Base-by-base conservation (phyloP, 2,797 vertebrate species). In the Rousettus madagascariensis region DNA sequence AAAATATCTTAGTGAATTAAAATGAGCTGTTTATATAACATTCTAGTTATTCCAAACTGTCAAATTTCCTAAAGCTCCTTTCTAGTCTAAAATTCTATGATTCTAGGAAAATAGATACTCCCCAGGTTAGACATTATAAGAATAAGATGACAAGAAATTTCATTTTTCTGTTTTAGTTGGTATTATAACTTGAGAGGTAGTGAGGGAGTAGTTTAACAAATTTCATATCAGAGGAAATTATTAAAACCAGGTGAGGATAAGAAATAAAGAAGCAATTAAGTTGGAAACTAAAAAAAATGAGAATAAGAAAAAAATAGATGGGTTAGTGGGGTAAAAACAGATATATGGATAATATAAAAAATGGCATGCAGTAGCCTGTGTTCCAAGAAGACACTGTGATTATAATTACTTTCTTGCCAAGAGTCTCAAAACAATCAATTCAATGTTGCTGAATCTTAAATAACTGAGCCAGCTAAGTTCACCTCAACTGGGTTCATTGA, bases 1-100 rank as follows among this genome's bases (percentile, higher is more conserved):
- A 86, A 90, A 41, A 11, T 63, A 88, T 33, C 66, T 74, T 72
- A 78, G 19, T 55, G 51, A 92, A 41, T 87, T 83, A 90, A 93
- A 83, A 86, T 13, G 13, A 78, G 15, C 8, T 28, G 78, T 74
- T 77, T 38, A 49, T 74, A 85, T 91, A 94, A 74, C 26, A 74
- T 46, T 36, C 24, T 69, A 53, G 66, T 91, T 82, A 69, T 46
- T 89, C 57, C 36, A 68, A 93, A 65, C 3, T 66, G 41, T 65
- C 20, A 74, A 61, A 61, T 68, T 91, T 61, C 82, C 51, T 38
- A 82, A 88, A 74, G 5, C 26, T 12, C 51, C 5, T 88, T 78
- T 68, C 57, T 74, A 53, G 65, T 53, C 17, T 94, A 90, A 89
- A 91, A 43, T 82, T 82, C 28, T 66, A 30, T 65, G 10, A 79